phyloP scores from a whole-genome alignment of 2,888 invertebrate species.

The Oxytorus armatus region DNA sequence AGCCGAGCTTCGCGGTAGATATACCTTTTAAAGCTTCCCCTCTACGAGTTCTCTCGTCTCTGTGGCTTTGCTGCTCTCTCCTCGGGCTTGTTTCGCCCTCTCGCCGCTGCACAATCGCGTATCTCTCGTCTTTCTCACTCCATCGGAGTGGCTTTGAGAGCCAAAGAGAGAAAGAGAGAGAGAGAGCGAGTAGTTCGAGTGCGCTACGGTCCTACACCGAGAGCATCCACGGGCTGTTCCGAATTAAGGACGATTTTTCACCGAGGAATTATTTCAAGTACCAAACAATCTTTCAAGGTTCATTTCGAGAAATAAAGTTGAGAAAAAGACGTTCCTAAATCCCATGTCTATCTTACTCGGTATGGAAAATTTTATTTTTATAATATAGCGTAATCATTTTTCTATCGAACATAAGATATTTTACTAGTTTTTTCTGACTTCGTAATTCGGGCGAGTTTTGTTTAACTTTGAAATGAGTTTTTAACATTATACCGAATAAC shows the following conservation, averaged over 20 bases:
- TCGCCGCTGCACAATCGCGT: neutral
- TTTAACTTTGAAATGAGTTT: no score
- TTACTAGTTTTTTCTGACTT: no score
- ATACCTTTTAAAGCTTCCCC: constrained; percentile 64
- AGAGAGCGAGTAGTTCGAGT: constrained; percentile 44
- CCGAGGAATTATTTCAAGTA: no score
- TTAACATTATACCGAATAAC: no score
- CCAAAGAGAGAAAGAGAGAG: constrained; percentile 9
- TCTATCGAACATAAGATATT: no score
- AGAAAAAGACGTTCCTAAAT: no score
- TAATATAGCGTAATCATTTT: no score
- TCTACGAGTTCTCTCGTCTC: constrained; percentile 45
- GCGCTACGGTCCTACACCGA: constrained; percentile 26
- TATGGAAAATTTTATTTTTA: no score
- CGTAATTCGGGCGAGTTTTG: no score
- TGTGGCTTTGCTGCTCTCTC: constrained; percentile 34
- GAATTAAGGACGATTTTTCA: neutral
- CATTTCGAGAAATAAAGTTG: no score
- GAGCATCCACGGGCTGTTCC: neutral
- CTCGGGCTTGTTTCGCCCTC: constrained; percentile 11
- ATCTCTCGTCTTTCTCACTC: constrained; percentile 9
- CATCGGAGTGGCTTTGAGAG: constrained; percentile 24
- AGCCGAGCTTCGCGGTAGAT: constrained; percentile 45
- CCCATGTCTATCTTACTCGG: no score
- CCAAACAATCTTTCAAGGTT: no score